Evolutionary conservation across 1,140 invertebrate species (phyloP).

Genomic region (Colletes latitarsis): DNA sequence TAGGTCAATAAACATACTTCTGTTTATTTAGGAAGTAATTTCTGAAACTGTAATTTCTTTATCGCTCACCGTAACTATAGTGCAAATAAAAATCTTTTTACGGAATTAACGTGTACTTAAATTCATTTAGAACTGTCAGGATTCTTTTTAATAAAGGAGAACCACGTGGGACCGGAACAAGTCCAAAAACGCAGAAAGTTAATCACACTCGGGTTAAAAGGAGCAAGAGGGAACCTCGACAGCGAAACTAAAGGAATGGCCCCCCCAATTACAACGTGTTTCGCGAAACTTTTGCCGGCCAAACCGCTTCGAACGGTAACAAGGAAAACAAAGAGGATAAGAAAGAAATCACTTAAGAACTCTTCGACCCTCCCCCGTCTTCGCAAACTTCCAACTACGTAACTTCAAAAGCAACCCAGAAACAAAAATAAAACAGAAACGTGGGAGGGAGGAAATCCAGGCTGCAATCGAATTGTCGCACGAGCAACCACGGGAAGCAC

Average conservation of each 20-base stretch:
- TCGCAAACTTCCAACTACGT: background rate
- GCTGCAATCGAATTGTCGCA: background rate
- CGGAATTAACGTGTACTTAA: too few relatives aligned
- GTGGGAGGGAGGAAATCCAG: too few relatives aligned
- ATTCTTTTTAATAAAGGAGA: background rate
- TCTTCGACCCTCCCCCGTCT: background rate
- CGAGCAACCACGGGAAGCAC: background rate
- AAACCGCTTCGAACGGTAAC: background rate
- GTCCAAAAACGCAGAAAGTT: too few relatives aligned
- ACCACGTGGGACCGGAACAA: background rate
- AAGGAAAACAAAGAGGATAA: background rate
- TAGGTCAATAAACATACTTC: too few relatives aligned
- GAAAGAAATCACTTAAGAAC: slow-evolving; percentile 19
- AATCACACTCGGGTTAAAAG: background rate
- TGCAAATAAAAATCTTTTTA: too few relatives aligned
- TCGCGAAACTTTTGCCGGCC: background rate
- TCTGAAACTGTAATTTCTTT: too few relatives aligned
- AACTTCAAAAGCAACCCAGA: background rate
- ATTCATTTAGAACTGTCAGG: too few relatives aligned
- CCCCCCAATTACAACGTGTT: slow-evolving; percentile 11
- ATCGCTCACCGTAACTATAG: too few relatives aligned
- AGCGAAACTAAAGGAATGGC: background rate
- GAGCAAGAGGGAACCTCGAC: background rate
- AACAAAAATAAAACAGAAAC: background rate
- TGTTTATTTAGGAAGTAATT: too few relatives aligned